Conservation (phyloP, 2,113 vertebrate species). For the Bubalus kerabau region DNA sequence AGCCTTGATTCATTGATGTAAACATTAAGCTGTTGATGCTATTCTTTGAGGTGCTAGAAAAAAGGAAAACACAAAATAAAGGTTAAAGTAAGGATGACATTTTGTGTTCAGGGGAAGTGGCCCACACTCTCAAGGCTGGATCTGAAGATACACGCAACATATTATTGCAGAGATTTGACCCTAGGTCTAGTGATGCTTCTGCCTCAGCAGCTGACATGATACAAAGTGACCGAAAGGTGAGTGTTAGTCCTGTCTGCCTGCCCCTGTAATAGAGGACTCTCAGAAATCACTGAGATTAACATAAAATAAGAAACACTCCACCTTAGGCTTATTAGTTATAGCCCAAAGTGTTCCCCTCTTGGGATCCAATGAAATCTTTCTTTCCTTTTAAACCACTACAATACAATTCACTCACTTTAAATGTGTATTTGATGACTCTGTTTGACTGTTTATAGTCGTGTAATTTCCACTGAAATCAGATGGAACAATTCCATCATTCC, state of each 20-base stretch:
- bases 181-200: background rate
- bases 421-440: background rate
- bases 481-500: background rate
- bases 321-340: background rate
- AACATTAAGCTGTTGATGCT: conserved; percentile 73
- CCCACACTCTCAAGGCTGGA: background rate
- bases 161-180: background rate
- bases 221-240: background rate
- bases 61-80: conserved; percentile 52
- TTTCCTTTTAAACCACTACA: background rate
- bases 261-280: background rate
- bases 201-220: background rate
- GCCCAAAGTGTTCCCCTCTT: background rate
- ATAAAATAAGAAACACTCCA: background rate
- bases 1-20: conserved; percentile 76
- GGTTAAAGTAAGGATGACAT: conserved; percentile 55
- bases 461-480: background rate
- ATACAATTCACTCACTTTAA: background rate
- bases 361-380: background rate
- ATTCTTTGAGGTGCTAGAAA: conserved; percentile 69
- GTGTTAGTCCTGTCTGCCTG: background rate
- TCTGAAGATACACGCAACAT: background rate
- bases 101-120: conserved; percentile 36
- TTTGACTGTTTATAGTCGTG: background rate
- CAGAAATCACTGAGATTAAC: background rate